phyloP scores from a whole-genome alignment of 2,888 invertebrate species.

The Tiliacea aurago region DNA sequence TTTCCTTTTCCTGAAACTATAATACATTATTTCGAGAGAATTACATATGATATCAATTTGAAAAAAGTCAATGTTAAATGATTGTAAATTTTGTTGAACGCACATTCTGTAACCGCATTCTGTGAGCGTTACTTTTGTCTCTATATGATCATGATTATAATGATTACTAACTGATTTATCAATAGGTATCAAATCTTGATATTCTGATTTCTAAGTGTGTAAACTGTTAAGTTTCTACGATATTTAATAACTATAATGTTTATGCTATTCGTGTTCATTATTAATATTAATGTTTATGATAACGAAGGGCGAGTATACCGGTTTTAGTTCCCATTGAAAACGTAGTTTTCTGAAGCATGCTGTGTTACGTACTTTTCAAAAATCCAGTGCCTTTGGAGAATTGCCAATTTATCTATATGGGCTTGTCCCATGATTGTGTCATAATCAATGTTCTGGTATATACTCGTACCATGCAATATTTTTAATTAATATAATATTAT shows the following conservation, averaged over 20 bases:
- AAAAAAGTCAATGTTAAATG: not conserved
- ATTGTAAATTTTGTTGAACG: constrained; percentile 24
- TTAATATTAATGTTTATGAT: constrained; percentile 32
- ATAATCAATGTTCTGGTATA: constrained; percentile 7
- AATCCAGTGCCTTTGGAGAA: not conserved
- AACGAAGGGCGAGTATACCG: constrained; percentile 22
- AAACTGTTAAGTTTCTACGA: constrained; percentile 8
- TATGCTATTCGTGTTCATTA: constrained; percentile 47
- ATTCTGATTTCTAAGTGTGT: not conserved
- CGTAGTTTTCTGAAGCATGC: not conserved
- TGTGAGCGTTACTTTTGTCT: not conserved
- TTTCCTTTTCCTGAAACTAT: constrained; percentile 2
- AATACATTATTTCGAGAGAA: not conserved
- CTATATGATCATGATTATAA: not conserved
- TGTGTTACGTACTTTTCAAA: not conserved
- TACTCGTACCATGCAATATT: not conserved
- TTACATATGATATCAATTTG: not conserved
- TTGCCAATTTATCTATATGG: not conserved
- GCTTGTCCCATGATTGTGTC: not conserved
- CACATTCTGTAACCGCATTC: constrained; percentile 19
- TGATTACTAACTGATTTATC: not conserved
- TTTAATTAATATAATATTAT: not conserved
- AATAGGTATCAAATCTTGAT: not conserved
- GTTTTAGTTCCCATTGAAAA: not conserved
- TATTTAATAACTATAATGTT: constrained; percentile 9